Conservation (phyloP, 1,140 invertebrate genomes). For the Potamilus streckersoni region DNA sequence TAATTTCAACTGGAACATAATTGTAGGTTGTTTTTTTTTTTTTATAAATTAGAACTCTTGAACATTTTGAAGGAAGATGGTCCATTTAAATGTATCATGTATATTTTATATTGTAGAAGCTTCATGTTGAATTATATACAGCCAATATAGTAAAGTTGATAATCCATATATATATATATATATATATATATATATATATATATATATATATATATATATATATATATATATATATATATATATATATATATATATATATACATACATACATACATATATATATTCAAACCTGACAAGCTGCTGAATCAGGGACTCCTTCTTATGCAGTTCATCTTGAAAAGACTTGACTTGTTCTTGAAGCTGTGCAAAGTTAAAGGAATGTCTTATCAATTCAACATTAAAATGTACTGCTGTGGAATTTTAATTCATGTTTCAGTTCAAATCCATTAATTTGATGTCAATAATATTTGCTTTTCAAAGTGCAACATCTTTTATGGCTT, state of each 20-base stretch:
- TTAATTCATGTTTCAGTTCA: too few species aligned
- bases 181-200: too few species aligned
- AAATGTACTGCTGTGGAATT: too few species aligned
- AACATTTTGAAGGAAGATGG: not conserved
- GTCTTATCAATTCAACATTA: too few species aligned
- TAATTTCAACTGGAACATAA: not conserved
- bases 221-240: too few species aligned
- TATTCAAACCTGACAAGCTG: slow-evolving; percentile 58
- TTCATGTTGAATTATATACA: not conserved
- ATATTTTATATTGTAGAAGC: not conserved
- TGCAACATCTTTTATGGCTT: too few species aligned
- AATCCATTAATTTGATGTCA: too few species aligned
- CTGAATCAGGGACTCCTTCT: slow-evolving; percentile 64
- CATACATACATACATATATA: too few species aligned
- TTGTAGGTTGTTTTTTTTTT: not conserved
- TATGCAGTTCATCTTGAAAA: slow-evolving; percentile 61
- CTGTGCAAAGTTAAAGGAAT: slow-evolving; percentile 39
- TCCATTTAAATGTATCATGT: not conserved
- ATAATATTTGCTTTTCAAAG: too few species aligned
- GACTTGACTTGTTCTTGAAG: slow-evolving; percentile 63
- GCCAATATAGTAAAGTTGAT: not conserved
- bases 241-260: too few species aligned
- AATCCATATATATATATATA: too few species aligned
- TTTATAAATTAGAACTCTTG: not conserved
- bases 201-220: too few species aligned